A percentile compares a stretch with the other conserved stretches of the same genome.
These are phyloP conservation scores for Drosophila fuyamai DNA, from an alignment of 1,140 invertebrate species.

Conservation along the genomic window DNA sequence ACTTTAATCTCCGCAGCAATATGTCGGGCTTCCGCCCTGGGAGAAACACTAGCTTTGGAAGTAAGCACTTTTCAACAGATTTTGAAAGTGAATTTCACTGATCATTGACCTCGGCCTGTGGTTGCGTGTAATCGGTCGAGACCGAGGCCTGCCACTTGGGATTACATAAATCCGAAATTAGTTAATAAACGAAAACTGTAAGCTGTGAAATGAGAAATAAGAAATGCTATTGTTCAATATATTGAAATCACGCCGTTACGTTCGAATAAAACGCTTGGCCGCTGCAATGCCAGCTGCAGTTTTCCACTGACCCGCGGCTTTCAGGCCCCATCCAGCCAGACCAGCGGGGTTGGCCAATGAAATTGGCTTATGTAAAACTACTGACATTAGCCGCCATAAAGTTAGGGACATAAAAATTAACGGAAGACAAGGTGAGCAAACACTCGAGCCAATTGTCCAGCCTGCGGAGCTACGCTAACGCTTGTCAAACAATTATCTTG, in stretches of 20 bases:
- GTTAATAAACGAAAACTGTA: constrained; percentile 82
- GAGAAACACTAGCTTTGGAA: constrained; percentile 16
- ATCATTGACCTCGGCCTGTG: constrained; percentile 80
- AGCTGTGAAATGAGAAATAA: constrained; percentile 69
- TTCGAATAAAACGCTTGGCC: constrained; percentile 50
- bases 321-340: not conserved
- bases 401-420: constrained; percentile 35
- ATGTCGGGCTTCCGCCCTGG: constrained; percentile 56
- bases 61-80: constrained; percentile 70
- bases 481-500: constrained; percentile 24
- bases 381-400: constrained; percentile 15
- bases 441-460: constrained; percentile 12
- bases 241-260: constrained; percentile 66
- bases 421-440: constrained; percentile 41
- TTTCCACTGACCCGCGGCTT: constrained; percentile 35
- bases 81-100: constrained; percentile 82
- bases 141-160: constrained; percentile 59
- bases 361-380: constrained; percentile 45
- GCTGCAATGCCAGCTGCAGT: constrained; percentile 63
- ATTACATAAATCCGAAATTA: constrained; percentile 82
- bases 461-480: not conserved
- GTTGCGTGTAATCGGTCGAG: constrained; percentile 72
- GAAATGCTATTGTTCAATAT: constrained; percentile 61
- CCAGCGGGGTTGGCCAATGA: constrained; percentile 20
- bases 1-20: constrained; percentile 59